phyloP scores from a whole-genome alignment of 2,797 vertebrate genomes.

The Amblyraja radiata region DNA sequence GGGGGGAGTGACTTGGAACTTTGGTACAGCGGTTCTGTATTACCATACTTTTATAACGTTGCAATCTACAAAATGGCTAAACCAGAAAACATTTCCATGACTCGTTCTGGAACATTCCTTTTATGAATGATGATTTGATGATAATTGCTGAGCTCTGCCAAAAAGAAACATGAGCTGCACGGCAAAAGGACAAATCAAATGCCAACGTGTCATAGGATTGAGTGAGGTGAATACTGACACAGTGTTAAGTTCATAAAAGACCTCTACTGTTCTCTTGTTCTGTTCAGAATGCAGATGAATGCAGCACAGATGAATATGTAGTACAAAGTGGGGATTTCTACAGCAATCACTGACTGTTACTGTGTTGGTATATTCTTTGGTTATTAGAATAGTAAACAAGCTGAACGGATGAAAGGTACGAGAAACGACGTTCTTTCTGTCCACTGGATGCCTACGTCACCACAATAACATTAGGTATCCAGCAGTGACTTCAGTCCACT shows the following conservation, averaged over 20 bases:
- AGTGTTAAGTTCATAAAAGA: background rate
- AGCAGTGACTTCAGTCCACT: background rate
- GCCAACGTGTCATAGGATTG: conserved; percentile 14
- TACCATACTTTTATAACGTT: background rate
- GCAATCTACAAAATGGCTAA: background rate
- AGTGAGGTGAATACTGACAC: conserved; percentile 16
- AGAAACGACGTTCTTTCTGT: background rate
- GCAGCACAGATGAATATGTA: background rate
- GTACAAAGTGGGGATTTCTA: background rate
- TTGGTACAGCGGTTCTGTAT: background rate
- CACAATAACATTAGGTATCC: background rate
- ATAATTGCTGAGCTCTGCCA: background rate
- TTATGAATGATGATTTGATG: conserved; percentile 2
- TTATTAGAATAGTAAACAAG: background rate
- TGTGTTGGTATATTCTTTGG: background rate
- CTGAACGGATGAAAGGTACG: background rate
- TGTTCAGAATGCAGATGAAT: conserved; percentile 16
- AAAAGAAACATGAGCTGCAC: background rate
- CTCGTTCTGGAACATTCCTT: conserved; percentile 9
- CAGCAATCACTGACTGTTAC: conserved; percentile 9
- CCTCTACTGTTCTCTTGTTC: background rate
- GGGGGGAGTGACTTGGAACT: too few relatives aligned
- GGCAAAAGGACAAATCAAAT: conserved; percentile 17
- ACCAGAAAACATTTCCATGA: background rate
- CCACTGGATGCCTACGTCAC: background rate